These are phyloP conservation scores for Sebastes steindachneri DNA, from an alignment of 2,797 vertebrate species.

Conservation along the genomic window DNA sequence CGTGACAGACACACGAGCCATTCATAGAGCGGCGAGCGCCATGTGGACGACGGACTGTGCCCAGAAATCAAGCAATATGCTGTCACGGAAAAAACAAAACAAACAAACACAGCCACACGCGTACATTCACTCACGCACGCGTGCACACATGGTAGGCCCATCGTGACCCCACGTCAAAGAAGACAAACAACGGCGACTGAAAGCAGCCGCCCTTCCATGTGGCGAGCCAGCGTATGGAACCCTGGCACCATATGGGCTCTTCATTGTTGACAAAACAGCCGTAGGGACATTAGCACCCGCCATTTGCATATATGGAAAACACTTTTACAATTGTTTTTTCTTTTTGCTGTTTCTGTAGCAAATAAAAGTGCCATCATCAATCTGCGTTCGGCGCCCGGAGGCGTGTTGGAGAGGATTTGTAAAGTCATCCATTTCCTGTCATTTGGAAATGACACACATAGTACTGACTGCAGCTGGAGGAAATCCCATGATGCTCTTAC, in stretches of 20 bases:
- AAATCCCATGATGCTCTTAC: constrained; percentile 86
- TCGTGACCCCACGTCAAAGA: constrained; percentile 75
- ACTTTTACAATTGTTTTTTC: constrained; percentile 35
- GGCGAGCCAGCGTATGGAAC: constrained; percentile 57
- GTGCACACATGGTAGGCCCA: constrained; percentile 42
- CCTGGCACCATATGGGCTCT: constrained; percentile 75
- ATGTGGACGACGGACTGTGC: constrained; percentile 72
- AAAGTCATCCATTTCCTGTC: constrained; percentile 69
- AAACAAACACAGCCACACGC: constrained; percentile 46
- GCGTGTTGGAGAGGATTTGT: constrained; percentile 65
- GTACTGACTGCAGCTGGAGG: constrained; percentile 42
- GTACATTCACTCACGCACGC: constrained; percentile 35
- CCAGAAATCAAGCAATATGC: constrained; percentile 80
- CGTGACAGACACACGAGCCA: constrained; percentile 72
- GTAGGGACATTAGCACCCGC: constrained; percentile 65
- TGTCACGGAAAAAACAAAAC: constrained; percentile 44
- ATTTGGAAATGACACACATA: constrained; percentile 59
- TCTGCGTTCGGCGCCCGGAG: constrained; percentile 49
- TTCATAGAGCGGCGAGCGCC: constrained; percentile 68
- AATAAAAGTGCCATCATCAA: constrained; percentile 68
- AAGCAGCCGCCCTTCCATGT: constrained; percentile 67
- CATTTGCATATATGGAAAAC: constrained; percentile 75
- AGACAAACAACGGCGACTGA: constrained; percentile 74
- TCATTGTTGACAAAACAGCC: constrained; percentile 81
- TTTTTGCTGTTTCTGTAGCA: constrained; percentile 36